phyloP scores from a whole-genome alignment of 2,797 vertebrate species.

The Stomatorhinus walkeri region DNA sequence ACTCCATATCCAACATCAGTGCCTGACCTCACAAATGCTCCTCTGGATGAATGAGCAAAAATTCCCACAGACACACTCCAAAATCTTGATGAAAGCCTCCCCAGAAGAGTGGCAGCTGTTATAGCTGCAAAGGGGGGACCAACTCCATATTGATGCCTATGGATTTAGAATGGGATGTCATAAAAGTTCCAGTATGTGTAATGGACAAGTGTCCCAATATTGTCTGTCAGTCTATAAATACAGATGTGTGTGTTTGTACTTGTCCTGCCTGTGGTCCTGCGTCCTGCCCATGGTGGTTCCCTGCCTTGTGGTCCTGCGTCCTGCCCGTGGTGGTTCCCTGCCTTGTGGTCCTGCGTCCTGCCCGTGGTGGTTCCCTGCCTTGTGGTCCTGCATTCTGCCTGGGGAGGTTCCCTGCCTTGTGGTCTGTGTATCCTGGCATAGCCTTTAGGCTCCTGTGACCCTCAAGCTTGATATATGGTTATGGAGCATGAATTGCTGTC shows the following conservation, averaged over 20 bases:
- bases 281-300: too few species aligned
- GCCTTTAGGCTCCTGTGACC: neutral
- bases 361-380: too few species aligned
- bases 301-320: too few species aligned
- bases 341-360: too few species aligned
- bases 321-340: too few species aligned
- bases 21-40: neutral
- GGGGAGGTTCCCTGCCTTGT: neutral
- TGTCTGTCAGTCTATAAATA: too few species aligned
- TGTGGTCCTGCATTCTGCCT: too few species aligned
- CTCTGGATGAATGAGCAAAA: neutral
- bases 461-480: neutral
- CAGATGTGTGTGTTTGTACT: too few species aligned
- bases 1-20: too few species aligned
- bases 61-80: neutral
- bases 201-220: too few species aligned
- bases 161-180: neutral
- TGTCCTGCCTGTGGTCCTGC: too few species aligned
- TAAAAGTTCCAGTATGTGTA: neutral
- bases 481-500: neutral
- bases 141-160: neutral
- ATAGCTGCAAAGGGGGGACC: neutral
- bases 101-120: neutral
- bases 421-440: neutral
- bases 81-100: neutral